Evolutionary conservation across 2,113 vertebrate species (phyloP), one percentile per base, ranked within the genome.

Genomic region (Labrus mixtus): DNA sequence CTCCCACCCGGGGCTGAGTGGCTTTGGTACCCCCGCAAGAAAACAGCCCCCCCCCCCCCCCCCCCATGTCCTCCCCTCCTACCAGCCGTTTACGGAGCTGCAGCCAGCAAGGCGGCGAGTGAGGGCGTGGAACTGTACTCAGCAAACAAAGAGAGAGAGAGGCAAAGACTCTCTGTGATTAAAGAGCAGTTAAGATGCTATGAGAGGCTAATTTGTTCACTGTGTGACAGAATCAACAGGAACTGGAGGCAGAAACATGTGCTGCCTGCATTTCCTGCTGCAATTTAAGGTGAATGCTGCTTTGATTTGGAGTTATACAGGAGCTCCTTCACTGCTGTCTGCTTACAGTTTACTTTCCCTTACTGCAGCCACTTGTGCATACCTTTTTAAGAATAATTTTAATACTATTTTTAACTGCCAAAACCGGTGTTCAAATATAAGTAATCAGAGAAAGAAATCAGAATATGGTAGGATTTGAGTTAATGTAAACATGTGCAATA

Each of bases 141-240:
- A n/a, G 81, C 83, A 84, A 54, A 84, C 79, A 86, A 86, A 89
- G 77, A 81, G 55, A 3, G 55, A 3, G 61, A 65, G 65, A 39
- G 78, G 72, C 60, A 77, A 74, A 83, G 80, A 72, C 73, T 88
- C 72, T 81, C 60, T 22, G 10, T 78, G 74, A 90, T 87, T 86
- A 88, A 83, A 76, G 84, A 88, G 82, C 83, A 67, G 79, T 80
- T 83, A 80, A 86, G 84, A 84, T 71, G 82, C 80, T 75, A 76
- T 71, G 81, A 86, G 84, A 76, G 83, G 81, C 83, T 82, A 70
- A 86, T 85, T 78, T 88, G 78, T 89, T 88, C 85, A 61, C 80
- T 63, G 62, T 71, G 84, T 63, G 82, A 83, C 72, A 68, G 69
- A 82, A 76, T 60, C 73, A 86, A 84, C 86, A 82, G 83, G 78